phyloP scores from a whole-genome alignment of 2,797 vertebrate species.

The Buceros bicornis region DNA sequence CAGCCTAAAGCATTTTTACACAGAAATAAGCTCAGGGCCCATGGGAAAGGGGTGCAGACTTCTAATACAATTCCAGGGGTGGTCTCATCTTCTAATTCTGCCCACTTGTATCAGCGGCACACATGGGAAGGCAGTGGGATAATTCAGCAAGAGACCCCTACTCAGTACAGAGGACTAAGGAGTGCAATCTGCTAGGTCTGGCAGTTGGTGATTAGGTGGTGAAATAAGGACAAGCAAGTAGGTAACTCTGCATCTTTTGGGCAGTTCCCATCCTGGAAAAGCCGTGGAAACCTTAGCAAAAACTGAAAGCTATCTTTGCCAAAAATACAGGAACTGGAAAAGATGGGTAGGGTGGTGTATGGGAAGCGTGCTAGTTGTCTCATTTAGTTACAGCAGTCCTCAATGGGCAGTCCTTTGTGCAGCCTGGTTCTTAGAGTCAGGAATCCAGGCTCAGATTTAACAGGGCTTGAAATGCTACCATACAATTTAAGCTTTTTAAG shows the following conservation, averaged over 20 bases:
- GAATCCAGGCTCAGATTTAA: not conserved
- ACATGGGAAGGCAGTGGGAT: not conserved
- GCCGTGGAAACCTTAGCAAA: not conserved
- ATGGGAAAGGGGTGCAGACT: not conserved
- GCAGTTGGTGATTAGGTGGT: accelerated
- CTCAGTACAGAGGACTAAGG: accelerated
- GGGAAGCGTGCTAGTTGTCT: not conserved
- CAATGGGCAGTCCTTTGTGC: not conserved
- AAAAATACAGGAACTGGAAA: not conserved
- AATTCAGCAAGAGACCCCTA: not conserved
- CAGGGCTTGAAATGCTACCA: not conserved
- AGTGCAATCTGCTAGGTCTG: not conserved
- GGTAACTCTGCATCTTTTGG: not conserved
- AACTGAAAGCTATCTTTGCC: not conserved
- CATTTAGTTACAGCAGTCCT: not conserved
- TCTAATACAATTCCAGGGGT: not conserved
- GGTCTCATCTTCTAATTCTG: not conserved
- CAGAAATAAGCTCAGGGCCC: not conserved
- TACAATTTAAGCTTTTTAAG: constrained; percentile 19
- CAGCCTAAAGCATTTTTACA: not conserved
- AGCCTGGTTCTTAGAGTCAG: not conserved
- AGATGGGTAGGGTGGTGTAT: not conserved
- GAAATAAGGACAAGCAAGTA: not conserved
- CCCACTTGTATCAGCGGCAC: not conserved
- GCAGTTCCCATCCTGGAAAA: not conserved